Base-by-base conservation (phyloP, 2,113 vertebrate species). In the Mastomys coucha region DNA sequence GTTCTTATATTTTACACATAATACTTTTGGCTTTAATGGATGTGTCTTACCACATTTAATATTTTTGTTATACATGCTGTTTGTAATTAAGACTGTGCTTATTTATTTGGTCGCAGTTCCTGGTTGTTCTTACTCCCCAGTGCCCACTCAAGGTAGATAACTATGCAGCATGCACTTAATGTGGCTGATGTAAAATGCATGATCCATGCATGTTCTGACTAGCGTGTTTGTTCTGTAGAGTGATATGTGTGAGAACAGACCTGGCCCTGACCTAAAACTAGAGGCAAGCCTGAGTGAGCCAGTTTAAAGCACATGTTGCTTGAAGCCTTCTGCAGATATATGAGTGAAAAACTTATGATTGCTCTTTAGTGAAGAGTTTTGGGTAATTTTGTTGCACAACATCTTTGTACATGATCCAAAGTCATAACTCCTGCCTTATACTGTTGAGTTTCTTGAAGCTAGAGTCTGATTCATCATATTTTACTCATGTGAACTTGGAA, bases 261-360 rank as follows among this genome's bases (percentile, higher is more conserved):
- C 28, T 53, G 14, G 9, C 31, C 16, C 11, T 96, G 56, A 51
- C 8, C 13, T 56, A 53, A 56, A 26, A 76, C 51, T 82, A 73
- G 20, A 95, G 81, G 45, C 7, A 84, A 89, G 22, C 36, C 26
- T 70, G 13, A 60, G 7, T 17, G 88, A 82, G 24, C 13, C 60
- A 75, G 65, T 20, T 17, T 91, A 42, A 90, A 45, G 51, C 56
- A 93, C 17, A 95, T 60, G 33, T 2, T 42, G 10, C 14, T 28
- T 7, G 1, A 70, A 19, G 24, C 16, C 42, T 33, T 31, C 28
- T 76, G 53, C 42, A 51, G 63, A 22, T 76, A 8, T 39, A 28
- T 95, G 9, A 39, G 3, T 60, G 84, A 95, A 60, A n/a, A 93
- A 75, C 56, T 89, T 45, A 51, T 42, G 26, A 53, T 84, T 56